phyloP scores from a whole-genome alignment of 2,113 vertebrate genomes.

The Microtus ochrogaster region DNA sequence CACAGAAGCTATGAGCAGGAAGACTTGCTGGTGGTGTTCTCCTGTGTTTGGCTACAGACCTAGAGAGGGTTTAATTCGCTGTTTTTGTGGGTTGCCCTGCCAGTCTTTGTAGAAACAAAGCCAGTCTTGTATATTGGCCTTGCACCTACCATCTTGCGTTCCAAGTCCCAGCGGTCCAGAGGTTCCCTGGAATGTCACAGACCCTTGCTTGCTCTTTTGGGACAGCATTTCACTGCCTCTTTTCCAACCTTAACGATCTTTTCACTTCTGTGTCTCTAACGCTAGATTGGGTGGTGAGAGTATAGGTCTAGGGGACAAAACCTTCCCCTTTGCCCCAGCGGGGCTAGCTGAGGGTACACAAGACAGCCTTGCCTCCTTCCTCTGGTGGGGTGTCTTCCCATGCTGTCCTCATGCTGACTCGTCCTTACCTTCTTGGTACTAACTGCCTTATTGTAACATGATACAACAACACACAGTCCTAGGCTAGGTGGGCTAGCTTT shows the following conservation, averaged over 20 bases:
- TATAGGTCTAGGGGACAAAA: background rate
- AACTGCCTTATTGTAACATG: too few species aligned
- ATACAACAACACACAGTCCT: rapidly evolving
- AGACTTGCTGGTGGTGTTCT: rapidly evolving
- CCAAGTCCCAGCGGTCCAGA: background rate
- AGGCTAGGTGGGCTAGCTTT: rapidly evolving
- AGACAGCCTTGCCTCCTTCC: background rate
- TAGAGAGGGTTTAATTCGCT: background rate
- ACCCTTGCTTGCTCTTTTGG: background rate
- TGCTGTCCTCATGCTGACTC: rapidly evolving
- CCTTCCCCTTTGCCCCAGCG: background rate
- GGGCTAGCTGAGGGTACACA: background rate
- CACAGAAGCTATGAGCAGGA: background rate
- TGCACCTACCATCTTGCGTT: too few species aligned
- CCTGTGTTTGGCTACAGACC: rapidly evolving
- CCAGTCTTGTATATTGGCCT: background rate
- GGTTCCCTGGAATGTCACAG: background rate
- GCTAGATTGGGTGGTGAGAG: background rate
- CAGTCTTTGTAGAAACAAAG: background rate
- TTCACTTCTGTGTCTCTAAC: background rate
- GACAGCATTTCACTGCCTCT: background rate
- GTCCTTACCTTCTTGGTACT: background rate
- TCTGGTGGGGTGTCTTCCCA: too few species aligned
- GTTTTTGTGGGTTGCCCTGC: background rate
- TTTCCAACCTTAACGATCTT: background rate